A percentile compares a stretch with the other conserved stretches of the same genome.
Conservation (phyloP, 2,888 invertebrate species). For the Argyra leucocephala region DNA sequence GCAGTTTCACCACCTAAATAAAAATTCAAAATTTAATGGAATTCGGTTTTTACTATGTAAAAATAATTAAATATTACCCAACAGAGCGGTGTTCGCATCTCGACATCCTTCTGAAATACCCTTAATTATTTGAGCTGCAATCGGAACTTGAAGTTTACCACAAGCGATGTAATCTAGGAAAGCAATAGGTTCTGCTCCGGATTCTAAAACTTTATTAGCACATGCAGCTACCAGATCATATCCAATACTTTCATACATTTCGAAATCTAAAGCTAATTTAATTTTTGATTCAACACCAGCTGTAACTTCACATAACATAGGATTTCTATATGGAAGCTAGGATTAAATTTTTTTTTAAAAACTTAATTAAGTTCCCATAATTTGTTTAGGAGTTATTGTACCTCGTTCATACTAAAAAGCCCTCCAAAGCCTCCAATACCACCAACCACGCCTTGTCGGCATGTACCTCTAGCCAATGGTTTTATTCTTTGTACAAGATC, state of each 20-base stretch:
- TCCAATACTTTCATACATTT: conserved; percentile 75
- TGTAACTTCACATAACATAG: conserved; percentile 84
- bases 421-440: conserved; percentile 89
- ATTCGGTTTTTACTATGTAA: not conserved
- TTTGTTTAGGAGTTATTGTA: conserved; percentile 23
- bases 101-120: conserved; percentile 85
- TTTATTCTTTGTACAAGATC: conserved; percentile 74
- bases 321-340: conserved; percentile 54
- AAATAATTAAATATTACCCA: conserved; percentile 52
- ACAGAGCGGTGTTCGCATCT: conserved; percentile 73
- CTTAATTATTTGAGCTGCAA: conserved; percentile 67
- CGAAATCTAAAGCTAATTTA: conserved; percentile 73
- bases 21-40: conserved; percentile 7
- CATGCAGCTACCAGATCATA: conserved; percentile 97
- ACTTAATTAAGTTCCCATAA: not conserved
- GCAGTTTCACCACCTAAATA: conserved; percentile 77
- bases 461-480: conserved; percentile 68
- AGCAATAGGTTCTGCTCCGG: conserved; percentile 90
- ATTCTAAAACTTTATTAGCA: conserved; percentile 90
- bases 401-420: conserved; percentile 71
- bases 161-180: conserved; percentile 96
- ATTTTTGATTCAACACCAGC: conserved; percentile 97
- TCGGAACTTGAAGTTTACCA: conserved; percentile 67
- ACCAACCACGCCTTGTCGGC: conserved; percentile 68
- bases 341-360: not conserved